Percentiles rank a stretch among this genome's conserved stretches.
Evolutionary conservation across 2,888 invertebrate genomes (phyloP).

Genomic region (Parasteatoda lunata): DNA sequence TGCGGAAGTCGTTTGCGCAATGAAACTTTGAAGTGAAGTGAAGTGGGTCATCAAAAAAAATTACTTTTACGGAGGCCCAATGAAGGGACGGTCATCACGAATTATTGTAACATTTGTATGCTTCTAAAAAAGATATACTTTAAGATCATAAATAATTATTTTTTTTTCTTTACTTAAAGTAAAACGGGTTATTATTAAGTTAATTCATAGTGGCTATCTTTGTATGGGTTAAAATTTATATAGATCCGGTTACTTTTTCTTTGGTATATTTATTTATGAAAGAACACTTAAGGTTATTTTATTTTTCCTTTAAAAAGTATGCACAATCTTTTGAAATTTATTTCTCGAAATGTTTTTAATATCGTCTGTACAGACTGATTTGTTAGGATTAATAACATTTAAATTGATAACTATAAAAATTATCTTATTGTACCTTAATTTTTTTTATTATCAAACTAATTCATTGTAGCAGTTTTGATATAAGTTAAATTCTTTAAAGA

Average conservation of each 20-base stretch:
- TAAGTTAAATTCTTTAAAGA: too few relatives aligned
- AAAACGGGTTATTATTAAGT: constrained; percentile 4
- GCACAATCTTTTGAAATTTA: too few relatives aligned
- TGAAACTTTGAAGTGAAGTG: constrained; percentile 48
- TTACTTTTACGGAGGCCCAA: constrained; percentile 38
- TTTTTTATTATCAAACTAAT: too few relatives aligned
- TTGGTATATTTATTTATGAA: neutral
- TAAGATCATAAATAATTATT: constrained; percentile 9
- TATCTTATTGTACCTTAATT: too few relatives aligned
- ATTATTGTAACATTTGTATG: constrained; percentile 30
- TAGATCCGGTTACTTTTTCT: constrained; percentile 6
- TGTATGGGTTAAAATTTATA: neutral
- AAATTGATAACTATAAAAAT: too few relatives aligned
- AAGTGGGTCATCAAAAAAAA: constrained; percentile 51
- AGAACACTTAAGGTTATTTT: too few relatives aligned
- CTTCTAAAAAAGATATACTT: constrained; percentile 22
- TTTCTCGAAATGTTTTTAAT: too few relatives aligned
- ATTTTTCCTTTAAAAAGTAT: too few relatives aligned
- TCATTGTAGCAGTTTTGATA: too few relatives aligned
- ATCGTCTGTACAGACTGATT: too few relatives aligned
- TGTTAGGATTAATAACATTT: too few relatives aligned
- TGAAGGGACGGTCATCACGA: constrained; percentile 49
- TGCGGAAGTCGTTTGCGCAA: constrained; percentile 24
- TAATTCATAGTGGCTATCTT: neutral
- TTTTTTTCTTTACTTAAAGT: neutral